Evolutionary conservation across 2,113 vertebrate genomes (phyloP), one percentile per base, ranked within the genome.

Genomic region (Pithys albifrons): DNA sequence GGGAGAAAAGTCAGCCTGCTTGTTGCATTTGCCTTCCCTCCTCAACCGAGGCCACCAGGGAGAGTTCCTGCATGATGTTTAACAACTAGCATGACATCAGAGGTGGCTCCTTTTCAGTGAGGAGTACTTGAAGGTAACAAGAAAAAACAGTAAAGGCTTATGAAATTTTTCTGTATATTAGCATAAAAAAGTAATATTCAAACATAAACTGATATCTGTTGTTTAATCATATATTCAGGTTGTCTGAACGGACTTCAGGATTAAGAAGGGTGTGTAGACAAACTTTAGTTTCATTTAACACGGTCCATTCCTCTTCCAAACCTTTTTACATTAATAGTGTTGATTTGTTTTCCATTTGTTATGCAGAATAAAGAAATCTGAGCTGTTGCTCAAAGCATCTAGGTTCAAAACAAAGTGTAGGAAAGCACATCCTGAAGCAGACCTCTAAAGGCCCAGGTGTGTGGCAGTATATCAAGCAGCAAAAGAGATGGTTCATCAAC

Each of bases 1-100:
- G 13, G 89, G 78, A 95, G 91, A 89, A 58, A 96, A 94, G 64
- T 95, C 93, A 85, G 64, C 33, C 67, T 79, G 58, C 74, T 95
- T 88, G 46, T 85, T 96, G 67, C 59, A 37, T 94, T 94, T 93
- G 78, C 75, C 85, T 89, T 91, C 55, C 24, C 29, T 93, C 65
- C 78, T 78, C 61, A 91, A 35, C 16, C 55, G 64, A 74, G 88
- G 25, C 35, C 89, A 93, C 46, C 0, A 2, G 91, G 67, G 81
- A 96, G 24, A 54, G 16, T 59, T 76, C 37, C 78, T 85, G 33
- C 11, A 3, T 35, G 10, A 24, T 93, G 49, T 73, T 85, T 89
- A 93, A 70, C 75, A 96, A 62, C 37, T 27, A 91, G 23, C 54
- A 70, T 37, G 65, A 62, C 41, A 58, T 79, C 91, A 91, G 77